These are phyloP conservation scores for Xenopus petersii DNA, from an alignment of 2,797 vertebrate species.

Conservation along the genomic window DNA sequence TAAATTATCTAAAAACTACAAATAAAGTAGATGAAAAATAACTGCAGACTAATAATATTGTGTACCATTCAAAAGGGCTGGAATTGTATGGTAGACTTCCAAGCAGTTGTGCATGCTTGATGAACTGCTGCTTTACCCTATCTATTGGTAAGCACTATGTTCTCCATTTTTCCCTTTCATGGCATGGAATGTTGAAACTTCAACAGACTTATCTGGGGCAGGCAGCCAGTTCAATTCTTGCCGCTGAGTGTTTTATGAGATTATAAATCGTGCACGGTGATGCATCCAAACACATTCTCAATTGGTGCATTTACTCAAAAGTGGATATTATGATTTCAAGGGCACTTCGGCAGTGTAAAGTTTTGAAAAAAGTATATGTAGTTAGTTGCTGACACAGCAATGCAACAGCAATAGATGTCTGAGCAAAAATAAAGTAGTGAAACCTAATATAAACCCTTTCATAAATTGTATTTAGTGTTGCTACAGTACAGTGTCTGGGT, in stretches of 20 bases:
- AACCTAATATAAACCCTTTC: too few species aligned
- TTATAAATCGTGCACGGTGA: slow-evolving; percentile 41
- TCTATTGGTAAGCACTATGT: background rate
- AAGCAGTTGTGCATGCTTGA: too few species aligned
- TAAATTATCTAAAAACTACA: background rate
- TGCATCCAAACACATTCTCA: slow-evolving; percentile 36
- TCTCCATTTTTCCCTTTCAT: background rate
- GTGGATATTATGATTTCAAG: slow-evolving; percentile 38
- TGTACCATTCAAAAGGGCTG: too few species aligned
- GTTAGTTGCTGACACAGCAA: slow-evolving; percentile 26
- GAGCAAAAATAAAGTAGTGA: background rate
- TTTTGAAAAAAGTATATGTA: slow-evolving; percentile 11
- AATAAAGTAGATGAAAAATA: too few species aligned
- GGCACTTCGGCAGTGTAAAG: slow-evolving; percentile 14
- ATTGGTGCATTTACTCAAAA: slow-evolving; percentile 27
- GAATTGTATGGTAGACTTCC: too few species aligned
- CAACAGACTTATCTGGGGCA: slow-evolving; percentile 28
- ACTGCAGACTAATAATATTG: too few species aligned
- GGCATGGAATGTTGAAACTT: slow-evolving; percentile 1
- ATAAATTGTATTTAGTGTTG: too few species aligned
- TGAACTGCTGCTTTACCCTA: too few species aligned
- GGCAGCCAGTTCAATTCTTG: slow-evolving; percentile 27
- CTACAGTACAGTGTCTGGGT: too few species aligned
- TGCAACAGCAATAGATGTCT: slow-evolving; percentile 15
- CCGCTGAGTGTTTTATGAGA: slow-evolving; percentile 38